phyloP scores from a whole-genome alignment of 2,888 invertebrate genomes.

The Agonopterix subpropinquella region DNA sequence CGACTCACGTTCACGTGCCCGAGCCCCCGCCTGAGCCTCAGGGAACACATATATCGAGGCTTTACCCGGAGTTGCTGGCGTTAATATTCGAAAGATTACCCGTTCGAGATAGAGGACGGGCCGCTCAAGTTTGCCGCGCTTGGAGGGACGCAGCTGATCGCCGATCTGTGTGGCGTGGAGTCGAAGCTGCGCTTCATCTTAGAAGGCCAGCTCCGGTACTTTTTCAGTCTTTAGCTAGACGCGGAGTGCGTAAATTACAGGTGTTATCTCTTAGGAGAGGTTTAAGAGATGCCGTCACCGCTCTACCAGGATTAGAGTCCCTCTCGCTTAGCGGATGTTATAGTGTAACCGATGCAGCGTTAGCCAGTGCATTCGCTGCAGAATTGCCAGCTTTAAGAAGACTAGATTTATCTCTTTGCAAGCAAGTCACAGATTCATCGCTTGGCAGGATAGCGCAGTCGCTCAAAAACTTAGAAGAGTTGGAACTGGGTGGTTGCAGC shows the following conservation, averaged over 20 bases:
- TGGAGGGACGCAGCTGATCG: constrained; percentile 96
- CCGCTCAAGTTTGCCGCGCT: constrained; percentile 90
- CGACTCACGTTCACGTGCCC: constrained; percentile 53
- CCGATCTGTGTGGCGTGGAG: constrained; percentile 95
- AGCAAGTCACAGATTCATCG: constrained; percentile 95
- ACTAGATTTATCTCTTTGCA: constrained; percentile 93
- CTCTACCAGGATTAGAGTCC: constrained; percentile 90
- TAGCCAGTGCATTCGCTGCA: constrained; percentile 87
- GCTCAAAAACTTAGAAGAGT: constrained; percentile 88
- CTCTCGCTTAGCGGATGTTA: constrained; percentile 95
- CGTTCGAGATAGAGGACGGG: constrained; percentile 91
- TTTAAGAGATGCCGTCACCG: constrained; percentile 88
- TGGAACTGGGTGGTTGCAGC: constrained; percentile 94
- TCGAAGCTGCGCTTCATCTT: constrained; percentile 93
- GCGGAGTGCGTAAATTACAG: constrained; percentile 93
- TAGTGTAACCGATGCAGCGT: constrained; percentile 91
- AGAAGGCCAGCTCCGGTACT: constrained; percentile 88
- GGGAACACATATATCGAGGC: constrained; percentile 87
- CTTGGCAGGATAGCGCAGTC: constrained; percentile 89
- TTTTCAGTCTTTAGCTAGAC: constrained; percentile 88
- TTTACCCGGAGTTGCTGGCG: constrained; percentile 94
- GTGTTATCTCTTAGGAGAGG: constrained; percentile 89
- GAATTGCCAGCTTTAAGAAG: constrained; percentile 86
- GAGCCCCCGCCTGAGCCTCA: constrained; percentile 67
- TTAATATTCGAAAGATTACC: constrained; percentile 94